These are phyloP conservation scores for Bombyx mandarina DNA, from an alignment of 1,140 invertebrate genomes.

Conservation along the genomic window DNA sequence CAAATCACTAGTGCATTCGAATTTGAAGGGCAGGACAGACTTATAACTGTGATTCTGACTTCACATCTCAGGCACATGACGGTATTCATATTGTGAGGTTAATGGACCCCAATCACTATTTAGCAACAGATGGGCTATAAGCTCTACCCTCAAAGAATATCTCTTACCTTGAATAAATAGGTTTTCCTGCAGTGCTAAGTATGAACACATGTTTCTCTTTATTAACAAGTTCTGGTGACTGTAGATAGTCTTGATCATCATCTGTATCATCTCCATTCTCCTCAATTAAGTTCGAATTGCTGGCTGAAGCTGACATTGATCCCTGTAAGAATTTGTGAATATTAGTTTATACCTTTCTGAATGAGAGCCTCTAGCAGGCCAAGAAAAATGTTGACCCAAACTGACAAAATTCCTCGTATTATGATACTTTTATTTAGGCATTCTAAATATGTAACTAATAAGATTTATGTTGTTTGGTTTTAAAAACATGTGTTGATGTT, in stretches of 20 bases:
- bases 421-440: neutral
- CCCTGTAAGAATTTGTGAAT: slow-evolving; percentile 25
- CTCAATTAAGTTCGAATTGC: slow-evolving; percentile 50
- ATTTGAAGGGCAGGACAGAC: no score
- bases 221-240: slow-evolving; percentile 79
- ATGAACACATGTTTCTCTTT: slow-evolving; percentile 95
- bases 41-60: no score
- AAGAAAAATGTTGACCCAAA: neutral
- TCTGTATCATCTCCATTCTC: slow-evolving; percentile 49
- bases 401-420: neutral
- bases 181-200: slow-evolving; percentile 94
- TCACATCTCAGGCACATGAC: no score
- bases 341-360: neutral
- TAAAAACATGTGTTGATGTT: no score
- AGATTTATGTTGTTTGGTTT: neutral
- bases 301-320: slow-evolving; percentile 46
- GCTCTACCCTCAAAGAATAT: neutral
- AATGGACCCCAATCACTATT: no score
- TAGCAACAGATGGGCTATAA: no score
- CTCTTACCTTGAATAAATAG: slow-evolving; percentile 90
- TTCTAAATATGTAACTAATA: neutral
- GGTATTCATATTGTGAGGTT: no score
- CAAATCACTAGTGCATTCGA: no score
- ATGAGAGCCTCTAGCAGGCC: no score
- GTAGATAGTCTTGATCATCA: slow-evolving; percentile 55